A percentile compares a stretch with the other conserved stretches of the same genome.
These are phyloP conservation scores for Pachyramphus minor DNA, from an alignment of 2,113 vertebrate genomes.

Conservation along the genomic window DNA sequence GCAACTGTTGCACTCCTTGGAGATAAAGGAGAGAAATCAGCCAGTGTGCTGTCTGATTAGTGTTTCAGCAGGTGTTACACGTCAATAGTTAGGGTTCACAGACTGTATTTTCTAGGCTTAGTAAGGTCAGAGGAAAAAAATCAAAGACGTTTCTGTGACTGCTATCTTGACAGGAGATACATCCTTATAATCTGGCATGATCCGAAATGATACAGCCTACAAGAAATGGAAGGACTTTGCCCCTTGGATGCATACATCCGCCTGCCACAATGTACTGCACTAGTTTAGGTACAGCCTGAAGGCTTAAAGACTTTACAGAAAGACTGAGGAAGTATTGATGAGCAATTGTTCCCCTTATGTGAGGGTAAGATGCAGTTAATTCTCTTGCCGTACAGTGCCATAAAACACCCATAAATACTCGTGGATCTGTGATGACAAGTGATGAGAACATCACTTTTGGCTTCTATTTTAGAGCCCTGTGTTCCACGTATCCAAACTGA, in stretches of 20 bases:
- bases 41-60: background rate
- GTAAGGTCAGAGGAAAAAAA: background rate
- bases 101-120: background rate
- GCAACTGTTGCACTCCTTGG: constrained; percentile 43
- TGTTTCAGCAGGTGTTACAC: background rate
- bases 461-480: background rate
- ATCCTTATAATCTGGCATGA: background rate
- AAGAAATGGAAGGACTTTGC: background rate
- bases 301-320: background rate
- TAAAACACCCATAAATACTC: background rate
- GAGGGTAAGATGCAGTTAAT: background rate
- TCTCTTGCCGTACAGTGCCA: background rate
- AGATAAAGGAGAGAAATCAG: background rate
- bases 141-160: background rate
- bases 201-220: background rate
- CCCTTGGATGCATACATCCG: background rate
- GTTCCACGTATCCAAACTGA: background rate
- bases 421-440: background rate
- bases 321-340: background rate
- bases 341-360: background rate
- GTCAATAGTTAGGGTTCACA: background rate
- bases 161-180: background rate
- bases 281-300: background rate
- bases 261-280: background rate
- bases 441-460: background rate